phyloP scores from a whole-genome alignment of 2,113 vertebrate genomes.

The Alectura lathami region DNA sequence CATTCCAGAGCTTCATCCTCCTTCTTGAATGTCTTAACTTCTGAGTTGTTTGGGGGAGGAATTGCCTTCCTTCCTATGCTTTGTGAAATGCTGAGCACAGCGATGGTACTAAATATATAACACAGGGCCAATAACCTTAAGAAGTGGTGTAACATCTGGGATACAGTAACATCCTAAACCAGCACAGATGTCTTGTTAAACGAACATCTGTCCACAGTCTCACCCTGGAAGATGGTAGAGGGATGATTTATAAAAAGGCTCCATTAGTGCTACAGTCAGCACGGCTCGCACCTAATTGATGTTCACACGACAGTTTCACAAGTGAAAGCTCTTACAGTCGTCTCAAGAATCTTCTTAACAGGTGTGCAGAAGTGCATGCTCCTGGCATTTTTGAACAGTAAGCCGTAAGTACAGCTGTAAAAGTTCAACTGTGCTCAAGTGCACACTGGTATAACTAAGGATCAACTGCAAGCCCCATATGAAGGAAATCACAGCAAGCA shows the following conservation, averaged over 20 bases:
- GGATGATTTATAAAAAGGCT: slow-evolving; percentile 33
- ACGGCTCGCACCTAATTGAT: background rate
- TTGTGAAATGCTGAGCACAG: background rate
- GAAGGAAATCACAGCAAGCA: background rate
- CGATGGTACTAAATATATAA: background rate
- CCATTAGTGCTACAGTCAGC: slow-evolving; percentile 28
- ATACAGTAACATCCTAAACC: slow-evolving; percentile 45
- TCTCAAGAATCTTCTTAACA: slow-evolving; percentile 10
- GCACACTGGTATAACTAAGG: background rate
- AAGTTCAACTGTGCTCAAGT: background rate
- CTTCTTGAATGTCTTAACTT: background rate
- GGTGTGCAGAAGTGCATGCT: background rate
- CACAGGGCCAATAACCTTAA: slow-evolving; percentile 49
- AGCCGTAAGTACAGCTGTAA: background rate
- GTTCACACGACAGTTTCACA: background rate
- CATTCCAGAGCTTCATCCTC: background rate
- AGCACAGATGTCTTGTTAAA: slow-evolving; percentile 65
- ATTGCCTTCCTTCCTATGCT: background rate
- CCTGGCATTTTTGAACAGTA: background rate
- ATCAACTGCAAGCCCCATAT: background rate
- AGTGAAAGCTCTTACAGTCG: slow-evolving; percentile 2
- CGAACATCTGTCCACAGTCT: slow-evolving; percentile 57
- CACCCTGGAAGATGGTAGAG: background rate
- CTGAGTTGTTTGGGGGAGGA: background rate
- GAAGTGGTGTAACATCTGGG: slow-evolving; percentile 55